phyloP scores from a whole-genome alignment of 2,113 vertebrate genomes.

The Promerops cafer region DNA sequence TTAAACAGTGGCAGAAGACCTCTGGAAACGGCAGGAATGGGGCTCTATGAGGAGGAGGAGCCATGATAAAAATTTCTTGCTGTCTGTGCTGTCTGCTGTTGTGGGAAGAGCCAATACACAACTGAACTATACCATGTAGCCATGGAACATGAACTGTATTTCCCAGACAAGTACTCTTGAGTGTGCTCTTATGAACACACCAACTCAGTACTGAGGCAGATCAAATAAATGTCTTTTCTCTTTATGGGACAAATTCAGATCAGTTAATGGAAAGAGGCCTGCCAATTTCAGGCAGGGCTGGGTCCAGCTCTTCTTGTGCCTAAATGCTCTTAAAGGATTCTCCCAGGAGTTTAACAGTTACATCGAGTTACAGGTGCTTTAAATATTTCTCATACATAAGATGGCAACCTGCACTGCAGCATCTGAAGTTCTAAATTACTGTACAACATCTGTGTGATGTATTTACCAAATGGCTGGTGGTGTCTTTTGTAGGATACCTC shows the following conservation, averaged over 20 bases:
- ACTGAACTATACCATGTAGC: neutral
- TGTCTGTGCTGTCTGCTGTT: neutral
- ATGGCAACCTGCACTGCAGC: neutral
- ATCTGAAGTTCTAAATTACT: neutral
- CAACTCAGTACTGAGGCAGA: neutral
- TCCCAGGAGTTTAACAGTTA: neutral
- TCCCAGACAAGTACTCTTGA: neutral
- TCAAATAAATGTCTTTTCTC: neutral
- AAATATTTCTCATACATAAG: neutral
- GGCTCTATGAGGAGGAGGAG: neutral
- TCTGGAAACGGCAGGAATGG: neutral
- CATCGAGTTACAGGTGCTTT: neutral
- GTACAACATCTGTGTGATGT: neutral
- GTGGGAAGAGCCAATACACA: neutral
- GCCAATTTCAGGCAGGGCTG: neutral
- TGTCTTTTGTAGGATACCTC: neutral
- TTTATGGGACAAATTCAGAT: neutral
- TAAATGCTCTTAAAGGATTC: neutral
- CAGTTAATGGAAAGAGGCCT: neutral
- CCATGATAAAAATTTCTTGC: conserved; percentile 25
- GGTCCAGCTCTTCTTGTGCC: neutral
- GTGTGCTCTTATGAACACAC: neutral
- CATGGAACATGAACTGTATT: neutral
- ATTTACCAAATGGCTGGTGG: neutral
- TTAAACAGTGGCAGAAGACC: conserved; percentile 54